Evolutionary conservation across 2,797 vertebrate species (phyloP).

Genomic region (Dendrocincla tyrannina): DNA sequence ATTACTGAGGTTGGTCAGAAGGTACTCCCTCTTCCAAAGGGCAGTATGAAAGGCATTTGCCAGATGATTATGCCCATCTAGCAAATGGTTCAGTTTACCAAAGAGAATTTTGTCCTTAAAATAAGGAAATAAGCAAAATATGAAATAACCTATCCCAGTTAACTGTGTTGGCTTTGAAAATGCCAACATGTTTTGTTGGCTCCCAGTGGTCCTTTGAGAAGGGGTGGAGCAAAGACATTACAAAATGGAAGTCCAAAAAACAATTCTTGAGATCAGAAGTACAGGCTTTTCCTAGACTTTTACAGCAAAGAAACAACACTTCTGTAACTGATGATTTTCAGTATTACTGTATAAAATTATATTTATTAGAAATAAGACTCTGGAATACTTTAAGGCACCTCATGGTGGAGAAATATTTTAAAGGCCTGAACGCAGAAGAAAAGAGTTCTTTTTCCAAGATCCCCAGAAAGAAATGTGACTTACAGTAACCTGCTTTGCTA

Average conservation of each 20-base stretch:
- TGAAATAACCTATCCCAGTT: background rate
- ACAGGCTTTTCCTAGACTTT: background rate
- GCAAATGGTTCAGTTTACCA: background rate
- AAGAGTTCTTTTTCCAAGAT: background rate
- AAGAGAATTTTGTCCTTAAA: background rate
- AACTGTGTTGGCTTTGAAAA: background rate
- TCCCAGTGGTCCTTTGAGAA: background rate
- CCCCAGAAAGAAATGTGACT: background rate
- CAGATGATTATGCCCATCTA: background rate
- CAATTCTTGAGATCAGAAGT: background rate
- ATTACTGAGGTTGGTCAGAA: background rate
- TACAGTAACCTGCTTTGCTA: background rate
- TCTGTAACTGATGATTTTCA: background rate
- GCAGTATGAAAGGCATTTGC: background rate
- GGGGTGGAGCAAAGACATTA: background rate
- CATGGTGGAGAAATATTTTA: background rate
- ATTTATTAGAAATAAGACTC: background rate
- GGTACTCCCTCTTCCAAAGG: background rate
- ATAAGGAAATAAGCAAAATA: background rate
- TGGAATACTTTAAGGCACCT: conserved; percentile 49
- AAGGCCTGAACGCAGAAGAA: background rate
- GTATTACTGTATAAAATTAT: background rate
- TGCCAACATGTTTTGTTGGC: background rate
- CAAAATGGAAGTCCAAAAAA: background rate
- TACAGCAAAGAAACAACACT: background rate